Percentiles rank a stretch among this genome's conserved stretches.
These are phyloP conservation scores for Oncopeltus fasciatus DNA, from an alignment of 1,140 invertebrate genomes.

Conservation along the genomic window DNA sequence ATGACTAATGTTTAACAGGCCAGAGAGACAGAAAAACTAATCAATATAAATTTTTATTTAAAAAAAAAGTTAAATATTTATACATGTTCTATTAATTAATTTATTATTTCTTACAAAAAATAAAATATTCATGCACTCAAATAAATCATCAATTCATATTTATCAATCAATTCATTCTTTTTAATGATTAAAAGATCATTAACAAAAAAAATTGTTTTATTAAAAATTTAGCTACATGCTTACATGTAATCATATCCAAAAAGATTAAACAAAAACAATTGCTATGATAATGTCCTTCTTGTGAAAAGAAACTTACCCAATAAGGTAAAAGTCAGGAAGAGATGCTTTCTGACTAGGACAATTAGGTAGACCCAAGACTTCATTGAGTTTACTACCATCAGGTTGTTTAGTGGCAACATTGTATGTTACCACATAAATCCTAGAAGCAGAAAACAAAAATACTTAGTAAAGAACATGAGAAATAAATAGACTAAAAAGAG, in stretches of 20 bases:
- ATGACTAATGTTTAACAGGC: too few relatives aligned
- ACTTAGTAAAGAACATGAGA: too few relatives aligned
- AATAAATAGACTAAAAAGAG: too few relatives aligned
- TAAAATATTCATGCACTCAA: too few relatives aligned
- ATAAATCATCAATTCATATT: background rate
- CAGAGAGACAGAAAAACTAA: too few relatives aligned
- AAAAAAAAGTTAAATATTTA: too few relatives aligned
- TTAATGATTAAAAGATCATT: background rate
- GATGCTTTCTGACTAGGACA: background rate
- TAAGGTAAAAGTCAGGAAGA: slow-evolving; percentile 64
- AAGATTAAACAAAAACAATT: background rate
- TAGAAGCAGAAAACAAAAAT: too few relatives aligned
- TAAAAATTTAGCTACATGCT: background rate
- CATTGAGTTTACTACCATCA: slow-evolving; percentile 12
- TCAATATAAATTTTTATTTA: too few relatives aligned
- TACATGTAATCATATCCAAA: background rate
- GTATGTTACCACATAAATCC: slow-evolving; percentile 18
- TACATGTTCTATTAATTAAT: too few relatives aligned
- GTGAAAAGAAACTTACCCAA: slow-evolving; percentile 41
- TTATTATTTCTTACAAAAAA: too few relatives aligned
- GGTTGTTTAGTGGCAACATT: slow-evolving; percentile 18
- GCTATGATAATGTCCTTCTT: background rate
- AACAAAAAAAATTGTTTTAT: background rate
- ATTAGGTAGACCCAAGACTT: slow-evolving; percentile 14
- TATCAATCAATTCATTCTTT: background rate